These are phyloP conservation scores for Buceros bicornis DNA, from an alignment of 2,797 vertebrate species.

Conservation along the genomic window DNA sequence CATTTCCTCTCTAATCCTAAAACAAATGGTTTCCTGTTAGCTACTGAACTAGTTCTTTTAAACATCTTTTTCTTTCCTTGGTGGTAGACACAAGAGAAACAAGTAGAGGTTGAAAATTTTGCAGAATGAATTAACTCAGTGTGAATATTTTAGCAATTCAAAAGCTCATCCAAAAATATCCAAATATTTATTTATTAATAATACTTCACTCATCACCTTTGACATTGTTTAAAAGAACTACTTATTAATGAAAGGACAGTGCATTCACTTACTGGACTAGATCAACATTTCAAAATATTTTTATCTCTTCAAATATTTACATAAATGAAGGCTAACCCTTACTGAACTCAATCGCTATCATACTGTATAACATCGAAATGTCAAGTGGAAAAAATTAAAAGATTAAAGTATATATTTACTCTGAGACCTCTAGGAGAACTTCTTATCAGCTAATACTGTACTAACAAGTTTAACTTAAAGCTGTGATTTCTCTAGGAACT, in stretches of 20 bases:
- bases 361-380: constrained; percentile 62
- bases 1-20: not conserved
- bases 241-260: constrained; percentile 29
- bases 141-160: not conserved
- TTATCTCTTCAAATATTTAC: constrained; percentile 75
- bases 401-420: constrained; percentile 36
- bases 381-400: constrained; percentile 8
- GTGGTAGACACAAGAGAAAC: not conserved
- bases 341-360: constrained; percentile 44
- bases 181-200: constrained; percentile 27
- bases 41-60: not conserved
- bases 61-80: not conserved
- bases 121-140: not conserved
- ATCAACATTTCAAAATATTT: constrained; percentile 59
- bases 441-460: constrained; percentile 51
- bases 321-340: constrained; percentile 44
- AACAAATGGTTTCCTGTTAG: not conserved
- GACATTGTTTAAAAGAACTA: constrained; percentile 13
- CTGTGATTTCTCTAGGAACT: constrained; percentile 47
- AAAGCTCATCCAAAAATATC: constrained; percentile 40
- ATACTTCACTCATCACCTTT: constrained; percentile 26
- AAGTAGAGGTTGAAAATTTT: not conserved
- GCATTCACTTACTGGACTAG: constrained; percentile 4
- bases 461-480: constrained; percentile 8
- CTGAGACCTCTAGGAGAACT: not conserved